These are phyloP conservation scores for Chrysemys picta DNA, from an alignment of 2,113 vertebrate genomes.

Conservation along the genomic window DNA sequence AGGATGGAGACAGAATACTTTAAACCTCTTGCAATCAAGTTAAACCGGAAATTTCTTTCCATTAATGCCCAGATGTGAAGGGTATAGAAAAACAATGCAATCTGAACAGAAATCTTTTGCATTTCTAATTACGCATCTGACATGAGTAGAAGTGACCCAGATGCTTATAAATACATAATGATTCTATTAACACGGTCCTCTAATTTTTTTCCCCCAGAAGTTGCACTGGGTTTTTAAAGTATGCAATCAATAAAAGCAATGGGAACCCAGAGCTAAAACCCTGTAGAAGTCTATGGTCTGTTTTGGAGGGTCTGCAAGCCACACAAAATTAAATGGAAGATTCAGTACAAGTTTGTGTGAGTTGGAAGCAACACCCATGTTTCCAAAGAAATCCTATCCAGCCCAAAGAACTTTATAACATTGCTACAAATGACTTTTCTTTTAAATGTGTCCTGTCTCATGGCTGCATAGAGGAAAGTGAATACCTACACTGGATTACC, in stretches of 20 bases:
- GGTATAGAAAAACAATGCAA: background rate
- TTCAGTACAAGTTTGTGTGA: background rate
- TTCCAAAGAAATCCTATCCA: background rate
- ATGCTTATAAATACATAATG: background rate
- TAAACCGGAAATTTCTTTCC: background rate
- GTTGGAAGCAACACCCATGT: background rate
- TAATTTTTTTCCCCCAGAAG: rapidly evolving
- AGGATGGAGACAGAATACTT: background rate
- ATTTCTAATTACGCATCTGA: background rate
- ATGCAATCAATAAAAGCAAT: background rate
- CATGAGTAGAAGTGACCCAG: background rate
- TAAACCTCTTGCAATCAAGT: slow-evolving; percentile 39
- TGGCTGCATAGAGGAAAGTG: background rate
- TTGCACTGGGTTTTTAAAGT: background rate
- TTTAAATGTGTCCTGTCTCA: background rate
- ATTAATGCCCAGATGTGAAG: background rate
- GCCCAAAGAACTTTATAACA: background rate
- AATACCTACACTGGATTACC: background rate
- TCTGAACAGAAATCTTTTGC: slow-evolving; percentile 1
- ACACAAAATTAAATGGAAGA: background rate
- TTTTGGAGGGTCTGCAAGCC: background rate
- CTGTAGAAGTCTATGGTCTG: background rate
- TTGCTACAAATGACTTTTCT: slow-evolving; percentile 8
- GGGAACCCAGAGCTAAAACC: background rate
- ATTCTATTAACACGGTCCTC: background rate